Percentiles rank a stretch among this genome's conserved stretches.
Conservation (phyloP, 2,888 invertebrate species). For the Sericinus montela region DNA sequence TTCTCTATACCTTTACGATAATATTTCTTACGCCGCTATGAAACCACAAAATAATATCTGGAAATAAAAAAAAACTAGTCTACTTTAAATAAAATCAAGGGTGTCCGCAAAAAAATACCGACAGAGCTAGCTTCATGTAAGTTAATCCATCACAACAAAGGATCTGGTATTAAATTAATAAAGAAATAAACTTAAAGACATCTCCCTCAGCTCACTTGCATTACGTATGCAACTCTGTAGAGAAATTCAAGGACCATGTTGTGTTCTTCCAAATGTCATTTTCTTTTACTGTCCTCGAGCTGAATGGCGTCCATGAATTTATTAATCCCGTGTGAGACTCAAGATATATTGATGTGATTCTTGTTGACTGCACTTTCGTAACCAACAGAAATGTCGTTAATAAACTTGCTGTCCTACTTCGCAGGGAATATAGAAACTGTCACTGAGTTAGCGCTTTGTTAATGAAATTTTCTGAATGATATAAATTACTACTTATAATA, state of each 20-base stretch:
- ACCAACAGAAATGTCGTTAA: constrained; percentile 10
- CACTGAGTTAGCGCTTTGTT: constrained; percentile 51
- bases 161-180: constrained; percentile 37
- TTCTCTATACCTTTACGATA: too few relatives aligned
- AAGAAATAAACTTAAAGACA: constrained; percentile 44
- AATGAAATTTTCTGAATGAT: constrained; percentile 60
- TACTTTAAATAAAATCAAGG: too few relatives aligned
- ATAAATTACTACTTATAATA: constrained; percentile 60
- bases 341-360: neutral
- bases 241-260: constrained; percentile 37
- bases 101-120: too few relatives aligned
- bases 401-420: constrained; percentile 6
- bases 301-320: constrained; percentile 18
- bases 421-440: constrained; percentile 35
- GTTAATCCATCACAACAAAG: constrained; percentile 17
- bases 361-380: neutral
- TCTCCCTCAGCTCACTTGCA: constrained; percentile 35
- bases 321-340: constrained; percentile 2
- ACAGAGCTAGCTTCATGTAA: neutral
- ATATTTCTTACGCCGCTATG: too few relatives aligned
- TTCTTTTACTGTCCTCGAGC: constrained; percentile 28
- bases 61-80: too few relatives aligned
- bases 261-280: constrained; percentile 34
- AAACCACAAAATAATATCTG: too few relatives aligned
- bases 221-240: constrained; percentile 43